Base-by-base conservation (phyloP, 2,888 invertebrate genomes). In the Petrolisthes manimaculis region DNA sequence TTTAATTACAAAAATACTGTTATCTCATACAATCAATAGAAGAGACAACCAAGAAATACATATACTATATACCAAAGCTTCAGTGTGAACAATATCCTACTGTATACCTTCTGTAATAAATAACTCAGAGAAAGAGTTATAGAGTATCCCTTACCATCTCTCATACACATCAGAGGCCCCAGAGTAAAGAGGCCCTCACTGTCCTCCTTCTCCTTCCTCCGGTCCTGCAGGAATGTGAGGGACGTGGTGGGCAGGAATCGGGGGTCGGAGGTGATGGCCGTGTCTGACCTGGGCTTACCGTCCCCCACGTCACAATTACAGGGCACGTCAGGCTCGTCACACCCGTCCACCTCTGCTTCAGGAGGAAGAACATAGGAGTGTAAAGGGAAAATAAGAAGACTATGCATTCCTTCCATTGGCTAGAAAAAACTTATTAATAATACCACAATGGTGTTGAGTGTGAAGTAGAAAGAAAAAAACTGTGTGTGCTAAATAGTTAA, bases 101-200 rank as follows among this genome's bases (percentile, higher is more conserved):
- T n/a, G n/a, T n/a, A 37, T 37, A 37, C 37, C 37, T 37, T 37
- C 37, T 1, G 37, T 37, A 37, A 37, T 0, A 37, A 37, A 37
- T 37, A 37, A 37, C 37, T 37, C 37, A 69, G 4, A 69, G 69
- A 18, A 69, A 69, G 21, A 21, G 21, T 69, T 5, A 37, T 37
- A 37, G 37, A 37, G 37, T 37, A 37, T 75, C 51, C 71, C 81
- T 8, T 94, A 98, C 98, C 97, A 88, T 97, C 97, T 94, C 98
- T 98, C 86, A 97, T 97, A 93, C 98, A 98, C 93, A 97, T 97
- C 91, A 98, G 94, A 1, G 98, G 97, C 4, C 98, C 98, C 84
- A 98, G 93, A 0, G 97, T 97, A 81, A 98, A 96, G 91, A 97
- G 94, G 0, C 97, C 97, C 92, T 96, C 95, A 1, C 97, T 96